Evolutionary conservation across 2,113 vertebrate genomes (phyloP), one percentile per base, ranked within the genome.

Genomic region (Salminus brasiliensis): DNA sequence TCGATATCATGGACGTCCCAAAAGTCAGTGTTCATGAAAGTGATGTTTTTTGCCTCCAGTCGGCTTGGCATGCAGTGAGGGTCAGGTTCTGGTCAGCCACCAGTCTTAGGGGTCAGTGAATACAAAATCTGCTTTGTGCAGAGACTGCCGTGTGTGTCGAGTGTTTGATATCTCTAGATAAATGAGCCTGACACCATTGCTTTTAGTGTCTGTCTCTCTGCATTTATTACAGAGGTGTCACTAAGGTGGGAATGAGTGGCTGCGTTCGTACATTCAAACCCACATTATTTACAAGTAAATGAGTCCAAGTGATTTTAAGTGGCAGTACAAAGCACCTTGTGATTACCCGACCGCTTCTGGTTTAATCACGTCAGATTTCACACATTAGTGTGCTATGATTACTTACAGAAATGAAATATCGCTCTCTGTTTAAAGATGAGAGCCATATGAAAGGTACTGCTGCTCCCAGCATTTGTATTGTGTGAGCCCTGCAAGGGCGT

Each of bases 1-100:
- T 63, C 16, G 11, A 65, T 45, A 65, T 49, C 13, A 34, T 30
- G 23, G 1, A 43, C 16, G 11, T 74, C 66, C 60, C 29, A 63
- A 18, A 34, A 12, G 70, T 21, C 21, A 36, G n/a, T 27, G 34
- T 25, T n/a, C 15, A 25, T 39, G 52, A 8, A 18, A 25, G 34
- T 25, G 52, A n/a, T n/a, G n/a, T n/a, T n/a, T 41, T 36, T 55
- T 8, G 25, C 34, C 55, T 59, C 60, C 53, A 13, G 18, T 74
- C 25, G 52, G 53, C 53, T 59, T 47, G 69, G 53, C 18, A n/a
- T 59, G 63, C 32, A 55, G 16, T 36, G 27, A 66, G 45, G 73
- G 67, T 83, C 45, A 72, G 72, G 60, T 60, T 76, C 52, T 67
- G 67, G 73, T 79, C 81, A 79, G 47, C n/a, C 25, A 65, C 36